Conservation (phyloP, 2,797 vertebrate species). For the Eutrigla gurnardus region DNA sequence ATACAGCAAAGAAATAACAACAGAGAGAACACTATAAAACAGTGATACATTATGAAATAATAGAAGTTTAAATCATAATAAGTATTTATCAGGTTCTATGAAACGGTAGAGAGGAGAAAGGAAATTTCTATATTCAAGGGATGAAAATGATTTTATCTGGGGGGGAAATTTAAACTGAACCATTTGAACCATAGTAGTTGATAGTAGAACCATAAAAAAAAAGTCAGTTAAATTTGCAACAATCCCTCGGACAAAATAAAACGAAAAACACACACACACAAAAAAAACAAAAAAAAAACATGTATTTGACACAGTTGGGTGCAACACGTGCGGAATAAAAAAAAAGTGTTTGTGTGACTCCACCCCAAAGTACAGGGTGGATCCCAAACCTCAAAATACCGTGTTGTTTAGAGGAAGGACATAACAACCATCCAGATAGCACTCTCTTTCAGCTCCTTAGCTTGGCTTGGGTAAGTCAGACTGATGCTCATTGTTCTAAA, state of each 20-base stretch:
- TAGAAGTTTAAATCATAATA: background rate
- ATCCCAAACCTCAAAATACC: conserved; percentile 81
- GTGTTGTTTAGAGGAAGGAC: conserved; percentile 72
- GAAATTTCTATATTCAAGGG: background rate
- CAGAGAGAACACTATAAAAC: background rate
- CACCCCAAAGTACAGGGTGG: conserved; percentile 84
- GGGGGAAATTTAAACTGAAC: background rate
- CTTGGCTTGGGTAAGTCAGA: conserved; percentile 24
- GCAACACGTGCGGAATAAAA: conserved; percentile 34
- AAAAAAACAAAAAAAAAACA: conserved; percentile 36
- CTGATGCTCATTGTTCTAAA: conserved; percentile 37
- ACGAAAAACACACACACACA: conserved; percentile 52
- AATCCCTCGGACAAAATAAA: conserved; percentile 32
- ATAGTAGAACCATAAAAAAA: background rate
- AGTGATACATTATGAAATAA: background rate
- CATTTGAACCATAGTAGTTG: background rate
- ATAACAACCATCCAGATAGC: conserved; percentile 64
- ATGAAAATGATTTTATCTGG: background rate
- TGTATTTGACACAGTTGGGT: conserved; percentile 50
- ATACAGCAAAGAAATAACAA: background rate
- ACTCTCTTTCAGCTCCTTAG: conserved; percentile 36
- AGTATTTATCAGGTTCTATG: background rate
- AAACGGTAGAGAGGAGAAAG: background rate
- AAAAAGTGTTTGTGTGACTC: conserved; percentile 69
- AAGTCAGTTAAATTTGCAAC: background rate